Conservation (phyloP, 2,888 invertebrate genomes). For the Cheilosia vulpina region DNA sequence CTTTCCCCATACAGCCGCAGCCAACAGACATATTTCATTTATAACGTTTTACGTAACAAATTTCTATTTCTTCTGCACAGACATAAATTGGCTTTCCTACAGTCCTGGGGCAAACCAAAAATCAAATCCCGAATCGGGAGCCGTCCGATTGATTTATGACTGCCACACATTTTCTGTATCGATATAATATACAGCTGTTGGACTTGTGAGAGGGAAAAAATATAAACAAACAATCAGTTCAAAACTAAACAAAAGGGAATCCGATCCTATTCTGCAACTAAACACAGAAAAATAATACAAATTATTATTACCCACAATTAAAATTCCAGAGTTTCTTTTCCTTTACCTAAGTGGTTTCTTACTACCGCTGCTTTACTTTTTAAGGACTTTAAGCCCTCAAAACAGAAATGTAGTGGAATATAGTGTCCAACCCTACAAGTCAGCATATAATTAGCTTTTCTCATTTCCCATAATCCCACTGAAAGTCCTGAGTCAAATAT, state of each 20-base stretch:
- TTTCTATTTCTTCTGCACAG: slow-evolving; percentile 19
- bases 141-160: slow-evolving; percentile 69
- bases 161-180: slow-evolving; percentile 63
- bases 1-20: slow-evolving; percentile 10
- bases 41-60: slow-evolving; percentile 41
- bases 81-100: slow-evolving; percentile 43
- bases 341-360: too few species aligned
- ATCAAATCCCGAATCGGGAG: slow-evolving; percentile 62
- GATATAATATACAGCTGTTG: slow-evolving; percentile 45
- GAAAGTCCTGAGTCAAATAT: too few species aligned
- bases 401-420: too few species aligned
- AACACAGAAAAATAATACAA: too few species aligned
- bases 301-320: neutral
- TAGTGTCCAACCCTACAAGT: too few species aligned
- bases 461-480: too few species aligned
- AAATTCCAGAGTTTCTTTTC: too few species aligned
- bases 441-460: too few species aligned
- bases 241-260: slow-evolving; percentile 13
- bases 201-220: neutral
- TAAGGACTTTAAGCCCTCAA: too few species aligned
- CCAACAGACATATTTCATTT: slow-evolving; percentile 55
- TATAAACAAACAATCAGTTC: slow-evolving; percentile 1
- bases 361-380: too few species aligned
- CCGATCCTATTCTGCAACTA: too few species aligned
- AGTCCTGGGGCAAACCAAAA: slow-evolving; percentile 48